Conservation (phyloP, 2,888 invertebrate species). For the Limnephilus auricula region DNA sequence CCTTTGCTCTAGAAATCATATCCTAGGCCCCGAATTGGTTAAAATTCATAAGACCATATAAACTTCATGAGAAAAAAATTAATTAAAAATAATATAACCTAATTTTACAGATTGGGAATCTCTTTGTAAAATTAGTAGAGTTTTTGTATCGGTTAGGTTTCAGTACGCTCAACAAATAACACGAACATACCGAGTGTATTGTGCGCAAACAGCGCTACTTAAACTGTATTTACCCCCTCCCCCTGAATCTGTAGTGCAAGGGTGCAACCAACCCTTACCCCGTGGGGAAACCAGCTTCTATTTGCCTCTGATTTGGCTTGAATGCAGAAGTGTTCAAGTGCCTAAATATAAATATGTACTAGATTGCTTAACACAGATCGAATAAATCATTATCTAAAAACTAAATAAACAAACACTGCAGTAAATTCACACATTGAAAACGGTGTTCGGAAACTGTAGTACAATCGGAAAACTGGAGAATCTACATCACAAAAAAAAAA, state of each 20-base stretch:
- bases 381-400: no score
- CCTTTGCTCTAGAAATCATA: no score
- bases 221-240: slow-evolving; percentile 65
- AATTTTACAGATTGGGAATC: slow-evolving; percentile 41
- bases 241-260: slow-evolving; percentile 17
- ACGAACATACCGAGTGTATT: slow-evolving; percentile 62
- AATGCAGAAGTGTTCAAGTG: neutral
- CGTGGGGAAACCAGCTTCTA: neutral
- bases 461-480: no score
- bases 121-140: slow-evolving; percentile 48
- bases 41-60: no score
- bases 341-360: neutral
- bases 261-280: slow-evolving; percentile 29
- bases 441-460: no score
- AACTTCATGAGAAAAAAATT: neutral
- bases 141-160: slow-evolving; percentile 60
- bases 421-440: no score
- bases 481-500: no score
- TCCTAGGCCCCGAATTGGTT: no score
- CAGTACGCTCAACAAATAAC: slow-evolving; percentile 60
- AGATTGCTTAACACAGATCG: neutral
- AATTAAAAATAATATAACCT: neutral
- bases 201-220: slow-evolving; percentile 63
- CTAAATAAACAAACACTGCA: no score
- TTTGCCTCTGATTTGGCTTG: neutral